Base-by-base conservation (phyloP, 2,797 vertebrate species). In the Trichosurus vulpecula region DNA sequence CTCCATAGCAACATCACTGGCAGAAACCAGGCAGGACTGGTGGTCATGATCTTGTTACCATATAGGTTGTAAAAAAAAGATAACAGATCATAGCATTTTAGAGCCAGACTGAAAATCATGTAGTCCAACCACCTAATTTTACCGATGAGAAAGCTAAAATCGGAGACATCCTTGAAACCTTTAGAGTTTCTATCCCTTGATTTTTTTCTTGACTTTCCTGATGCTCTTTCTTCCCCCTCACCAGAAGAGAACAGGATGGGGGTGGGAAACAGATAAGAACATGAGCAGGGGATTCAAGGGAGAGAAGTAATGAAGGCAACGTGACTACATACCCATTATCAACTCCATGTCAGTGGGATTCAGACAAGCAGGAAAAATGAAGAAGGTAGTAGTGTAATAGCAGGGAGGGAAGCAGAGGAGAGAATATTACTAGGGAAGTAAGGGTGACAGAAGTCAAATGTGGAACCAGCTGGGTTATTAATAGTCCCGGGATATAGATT, bases 401-500 rank as follows among this genome's bases (percentile, higher is more conserved):
- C 90, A 66, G 52, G 35, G 61, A 13, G 41, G 52, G 6, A 3
- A 13, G 22, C 16, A 3, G 52, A 54, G 31, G 13, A 29, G 30
- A 91, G 51, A 57, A 31, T 94, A 54, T 27, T 0, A 27, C 2
- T n/a, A n/a, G 25, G 54, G 93, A 8, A 8, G 90, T 2, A 30
- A 25, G 91, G 95, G 91, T 94, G 91, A 93, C 93, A 94, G 95
- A n/a, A 41, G 92, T 89, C 95, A 94, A 52, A 92, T 94, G 92
- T 90, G 89, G 35, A 53, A 29, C 31, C 92, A 31, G 52, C 74
- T 6, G 41, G 52, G 89, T 92, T 97, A 95, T 96, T 95, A 95
- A 95, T 57, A 97, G 96, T 2, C 55, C 54, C 2, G 16, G 93
- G 90, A 94, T 31, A 30, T 41, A 53, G 3, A 96, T 53, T 93